Conservation (phyloP, 1,140 invertebrate genomes). For the Ectropis grisescens region DNA sequence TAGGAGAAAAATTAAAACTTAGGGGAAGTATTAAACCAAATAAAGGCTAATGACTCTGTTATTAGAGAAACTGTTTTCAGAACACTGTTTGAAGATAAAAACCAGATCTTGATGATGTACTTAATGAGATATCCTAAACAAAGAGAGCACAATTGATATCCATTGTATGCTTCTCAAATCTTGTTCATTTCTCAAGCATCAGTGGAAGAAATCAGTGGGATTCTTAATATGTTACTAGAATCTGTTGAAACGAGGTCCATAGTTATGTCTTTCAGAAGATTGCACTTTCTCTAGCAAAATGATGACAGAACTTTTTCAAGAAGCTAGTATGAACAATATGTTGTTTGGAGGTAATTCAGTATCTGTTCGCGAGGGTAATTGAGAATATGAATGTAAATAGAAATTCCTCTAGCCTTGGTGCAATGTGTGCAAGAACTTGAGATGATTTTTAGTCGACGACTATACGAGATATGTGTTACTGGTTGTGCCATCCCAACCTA, state of each 20-base stretch:
- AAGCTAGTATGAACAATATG: slow-evolving; percentile 40
- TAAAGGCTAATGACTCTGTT: slow-evolving; percentile 22
- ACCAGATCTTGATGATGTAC: slow-evolving; percentile 30
- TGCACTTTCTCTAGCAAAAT: slow-evolving; percentile 28
- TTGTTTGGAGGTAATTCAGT: slow-evolving; percentile 52
- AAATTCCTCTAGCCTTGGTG: slow-evolving; percentile 51
- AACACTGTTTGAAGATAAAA: slow-evolving; percentile 32
- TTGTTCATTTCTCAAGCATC: slow-evolving; percentile 29
- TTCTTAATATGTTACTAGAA: slow-evolving; percentile 38
- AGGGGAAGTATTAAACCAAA: slow-evolving; percentile 50
- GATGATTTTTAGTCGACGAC: slow-evolving; percentile 33
- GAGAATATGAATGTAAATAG: slow-evolving; percentile 32
- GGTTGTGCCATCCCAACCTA: slow-evolving; percentile 43
- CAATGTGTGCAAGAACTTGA: slow-evolving; percentile 36
- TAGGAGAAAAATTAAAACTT: slow-evolving; percentile 49
- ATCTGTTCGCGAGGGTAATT: slow-evolving; percentile 48
- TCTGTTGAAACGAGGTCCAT: slow-evolving; percentile 42
- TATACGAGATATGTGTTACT: slow-evolving; percentile 52
- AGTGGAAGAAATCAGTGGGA: slow-evolving; percentile 26
- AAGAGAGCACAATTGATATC: slow-evolving; percentile 33
- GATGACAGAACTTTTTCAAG: slow-evolving; percentile 42
- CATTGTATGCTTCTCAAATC: slow-evolving; percentile 44
- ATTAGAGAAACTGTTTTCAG: slow-evolving; percentile 45
- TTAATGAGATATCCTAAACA: slow-evolving; percentile 39
- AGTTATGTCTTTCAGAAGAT: slow-evolving; percentile 24